Percentiles rank a stretch among this genome's conserved stretches.
These are phyloP conservation scores for Drosophila infuscata DNA, from an alignment of 2,888 invertebrate genomes.

Conservation along the genomic window DNA sequence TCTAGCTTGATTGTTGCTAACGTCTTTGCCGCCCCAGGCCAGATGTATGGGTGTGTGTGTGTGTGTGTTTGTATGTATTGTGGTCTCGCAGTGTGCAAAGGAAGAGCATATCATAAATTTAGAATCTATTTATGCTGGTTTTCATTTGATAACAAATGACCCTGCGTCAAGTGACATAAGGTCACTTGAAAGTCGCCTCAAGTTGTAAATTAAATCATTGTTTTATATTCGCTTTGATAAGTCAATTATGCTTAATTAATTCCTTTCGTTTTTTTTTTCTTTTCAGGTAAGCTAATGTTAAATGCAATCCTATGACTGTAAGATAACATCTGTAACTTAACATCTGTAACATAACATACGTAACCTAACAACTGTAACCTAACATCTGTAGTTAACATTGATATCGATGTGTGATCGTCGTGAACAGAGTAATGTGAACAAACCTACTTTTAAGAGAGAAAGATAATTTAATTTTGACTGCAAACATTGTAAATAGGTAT, in stretches of 20 bases:
- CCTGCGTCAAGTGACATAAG: not conserved
- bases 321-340: too few relatives aligned
- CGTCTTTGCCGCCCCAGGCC: slow-evolving; percentile 19
- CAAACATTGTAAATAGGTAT: not conserved
- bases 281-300: slow-evolving; percentile 29
- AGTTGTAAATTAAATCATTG: not conserved
- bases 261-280: not conserved
- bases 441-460: too few relatives aligned
- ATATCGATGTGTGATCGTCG: too few relatives aligned
- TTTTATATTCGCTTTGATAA: not conserved
- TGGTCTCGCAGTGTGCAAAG: slow-evolving; percentile 1
- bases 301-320: not conserved
- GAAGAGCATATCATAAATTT: slow-evolving; percentile 17
- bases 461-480: too few relatives aligned
- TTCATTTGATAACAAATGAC: slow-evolving; percentile 12
- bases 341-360: too few relatives aligned
- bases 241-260: not conserved
- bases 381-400: too few relatives aligned
- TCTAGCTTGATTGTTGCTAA: slow-evolving; percentile 42
- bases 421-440: too few relatives aligned
- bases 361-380: too few relatives aligned
- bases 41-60: not conserved
- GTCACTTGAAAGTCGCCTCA: slow-evolving; percentile 3
- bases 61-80: not conserved
- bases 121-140: slow-evolving; percentile 26